These are phyloP conservation scores for fruit fly (Drosophila melanogaster) DNA, from an alignment of 1,140 invertebrate species.

Conservation along the genomic window DNA sequence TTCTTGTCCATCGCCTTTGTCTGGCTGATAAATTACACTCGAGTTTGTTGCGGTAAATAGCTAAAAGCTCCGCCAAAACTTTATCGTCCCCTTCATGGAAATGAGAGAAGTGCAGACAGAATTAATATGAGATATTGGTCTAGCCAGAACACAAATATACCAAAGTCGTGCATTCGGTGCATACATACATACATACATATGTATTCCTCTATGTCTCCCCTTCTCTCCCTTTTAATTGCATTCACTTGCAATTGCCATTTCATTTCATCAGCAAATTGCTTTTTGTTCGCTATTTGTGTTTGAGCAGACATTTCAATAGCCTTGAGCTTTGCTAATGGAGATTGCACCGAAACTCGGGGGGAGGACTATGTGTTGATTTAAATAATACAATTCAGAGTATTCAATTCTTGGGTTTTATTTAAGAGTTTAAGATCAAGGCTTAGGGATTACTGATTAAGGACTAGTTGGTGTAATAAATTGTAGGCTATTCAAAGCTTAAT, in stretches of 20 bases:
- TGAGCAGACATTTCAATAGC: conserved; percentile 45
- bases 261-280: conserved; percentile 71
- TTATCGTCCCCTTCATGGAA: conserved; percentile 31
- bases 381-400: conserved; percentile 12
- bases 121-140: conserved; percentile 51
- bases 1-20: conserved; percentile 8
- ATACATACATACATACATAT: not conserved
- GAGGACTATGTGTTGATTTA: conserved; percentile 8
- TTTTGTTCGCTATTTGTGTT: conserved; percentile 61
- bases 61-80: conserved; percentile 40
- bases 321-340: conserved; percentile 33
- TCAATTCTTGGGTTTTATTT: not conserved
- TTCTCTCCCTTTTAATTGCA: conserved; percentile 51
- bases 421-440: not conserved
- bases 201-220: conserved; percentile 16
- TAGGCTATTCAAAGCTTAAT: not conserved
- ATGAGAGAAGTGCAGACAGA: conserved; percentile 39
- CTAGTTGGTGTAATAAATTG: too few species aligned
- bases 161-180: not conserved
- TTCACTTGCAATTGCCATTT: conserved; percentile 52
- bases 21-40: conserved; percentile 38
- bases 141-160: conserved; percentile 37
- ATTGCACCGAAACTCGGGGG: conserved; percentile 5
- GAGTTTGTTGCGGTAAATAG: conserved; percentile 58
- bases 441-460: too few species aligned